Percentiles rank a stretch among this genome's conserved stretches.
Conservation (phyloP, 2,113 vertebrate genomes). For the Zonotrichia leucophrys region DNA sequence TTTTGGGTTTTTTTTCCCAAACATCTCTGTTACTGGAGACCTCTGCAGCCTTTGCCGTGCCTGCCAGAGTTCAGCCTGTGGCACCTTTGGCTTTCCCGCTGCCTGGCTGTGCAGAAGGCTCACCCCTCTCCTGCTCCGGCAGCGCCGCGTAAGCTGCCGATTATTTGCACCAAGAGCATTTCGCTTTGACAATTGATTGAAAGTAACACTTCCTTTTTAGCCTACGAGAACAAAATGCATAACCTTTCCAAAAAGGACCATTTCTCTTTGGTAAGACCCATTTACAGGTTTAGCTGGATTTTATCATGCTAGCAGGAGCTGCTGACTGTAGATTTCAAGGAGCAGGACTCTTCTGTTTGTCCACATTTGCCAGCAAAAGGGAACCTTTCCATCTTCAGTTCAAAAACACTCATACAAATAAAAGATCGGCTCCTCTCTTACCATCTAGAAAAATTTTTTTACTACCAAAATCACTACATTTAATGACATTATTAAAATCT, state of each 20-base stretch:
- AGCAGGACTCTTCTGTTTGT: background rate
- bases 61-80: background rate
- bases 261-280: background rate
- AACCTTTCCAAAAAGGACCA: background rate
- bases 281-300: constrained; percentile 16
- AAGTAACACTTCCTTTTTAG: background rate
- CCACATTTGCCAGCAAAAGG: background rate
- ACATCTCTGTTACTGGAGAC: background rate
- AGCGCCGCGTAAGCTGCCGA: background rate
- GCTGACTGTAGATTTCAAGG: background rate
- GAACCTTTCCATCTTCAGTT: background rate
- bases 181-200: background rate
- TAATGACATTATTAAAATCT: background rate
- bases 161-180: background rate
- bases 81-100: background rate
- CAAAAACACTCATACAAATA: background rate
- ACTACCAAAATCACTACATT: background rate
- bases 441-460: background rate
- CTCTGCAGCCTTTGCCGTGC: background rate
- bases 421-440: background rate
- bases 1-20: background rate
- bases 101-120: background rate
- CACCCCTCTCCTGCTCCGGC: background rate
- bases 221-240: background rate
- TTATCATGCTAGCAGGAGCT: constrained; percentile 19